Percentiles rank a stretch among this genome's conserved stretches.
Conservation (phyloP, 2,113 vertebrate genomes). For the Notothenia coriiceps region DNA sequence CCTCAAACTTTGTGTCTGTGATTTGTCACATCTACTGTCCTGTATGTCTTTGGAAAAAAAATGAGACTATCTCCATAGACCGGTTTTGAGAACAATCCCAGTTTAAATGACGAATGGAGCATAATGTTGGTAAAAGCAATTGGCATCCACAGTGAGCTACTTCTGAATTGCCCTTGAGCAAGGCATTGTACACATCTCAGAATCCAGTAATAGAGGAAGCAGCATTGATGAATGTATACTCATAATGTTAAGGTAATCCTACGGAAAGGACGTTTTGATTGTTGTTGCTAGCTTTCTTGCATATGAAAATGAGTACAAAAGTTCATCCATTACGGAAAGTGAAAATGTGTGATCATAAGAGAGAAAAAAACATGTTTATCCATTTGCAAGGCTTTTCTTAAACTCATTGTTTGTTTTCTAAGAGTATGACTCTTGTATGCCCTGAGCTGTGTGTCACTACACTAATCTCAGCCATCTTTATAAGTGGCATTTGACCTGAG, state of each 20-base stretch:
- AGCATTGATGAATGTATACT: not conserved
- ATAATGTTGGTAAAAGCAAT: not conserved
- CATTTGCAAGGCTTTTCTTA: not conserved
- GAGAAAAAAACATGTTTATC: not conserved
- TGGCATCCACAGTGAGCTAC: not conserved
- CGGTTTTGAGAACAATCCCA: not conserved
- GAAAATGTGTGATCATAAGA: not conserved
- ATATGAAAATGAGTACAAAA: not conserved
- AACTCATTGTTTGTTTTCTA: constrained; percentile 17
- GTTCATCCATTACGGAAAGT: not conserved
- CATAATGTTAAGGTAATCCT: not conserved
- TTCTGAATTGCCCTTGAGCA: not conserved
- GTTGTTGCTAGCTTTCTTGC: not conserved
- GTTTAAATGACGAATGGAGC: not conserved
- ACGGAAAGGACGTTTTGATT: not conserved
- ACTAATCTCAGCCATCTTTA: constrained; percentile 73
- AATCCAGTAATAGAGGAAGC: not conserved
- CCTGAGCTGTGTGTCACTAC: constrained; percentile 16
- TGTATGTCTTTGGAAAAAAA: not conserved
- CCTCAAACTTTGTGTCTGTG: not conserved
- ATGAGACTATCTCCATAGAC: not conserved
- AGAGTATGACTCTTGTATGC: not conserved
- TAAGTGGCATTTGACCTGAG: constrained; percentile 73
- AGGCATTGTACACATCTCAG: not conserved
- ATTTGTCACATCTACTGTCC: not conserved